Percentiles rank a stretch among this genome's conserved stretches.
Evolutionary conservation across 2,113 vertebrate genomes (phyloP).

Genomic region (Mellivora capensis): DNA sequence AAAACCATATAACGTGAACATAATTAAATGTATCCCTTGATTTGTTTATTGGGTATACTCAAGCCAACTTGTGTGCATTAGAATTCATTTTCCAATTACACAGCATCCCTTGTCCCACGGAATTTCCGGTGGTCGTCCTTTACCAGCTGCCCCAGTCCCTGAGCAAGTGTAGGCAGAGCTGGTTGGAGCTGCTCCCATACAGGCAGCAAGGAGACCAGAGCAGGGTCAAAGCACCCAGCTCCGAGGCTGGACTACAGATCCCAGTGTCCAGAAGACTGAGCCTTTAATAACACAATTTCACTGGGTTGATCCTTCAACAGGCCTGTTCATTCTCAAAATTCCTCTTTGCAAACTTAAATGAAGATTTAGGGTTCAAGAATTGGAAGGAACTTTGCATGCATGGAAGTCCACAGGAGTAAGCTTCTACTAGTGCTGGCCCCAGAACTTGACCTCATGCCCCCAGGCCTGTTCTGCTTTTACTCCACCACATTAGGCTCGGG

Average conservation of each 20-base stretch:
- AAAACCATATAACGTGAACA: background rate
- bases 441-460: background rate
- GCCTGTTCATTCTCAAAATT: background rate
- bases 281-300: background rate
- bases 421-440: background rate
- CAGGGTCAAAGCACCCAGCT: background rate
- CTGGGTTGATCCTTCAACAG: background rate
- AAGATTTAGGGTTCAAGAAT: background rate
- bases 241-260: background rate
- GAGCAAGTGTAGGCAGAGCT: background rate
- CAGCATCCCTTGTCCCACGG: background rate
- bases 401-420: background rate
- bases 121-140: background rate
- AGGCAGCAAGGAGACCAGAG: background rate
- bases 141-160: background rate
- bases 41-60: background rate
- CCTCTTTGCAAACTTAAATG: background rate
- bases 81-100: background rate
- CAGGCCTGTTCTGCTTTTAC: background rate
- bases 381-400: background rate
- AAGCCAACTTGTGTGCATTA: background rate
- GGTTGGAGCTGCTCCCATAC: rapidly evolving
- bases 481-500: background rate
- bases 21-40: background rate
- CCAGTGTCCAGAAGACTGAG: background rate